These are phyloP conservation scores for Poecilia latipinna DNA, from an alignment of 2,113 vertebrate species.

Conservation along the genomic window DNA sequence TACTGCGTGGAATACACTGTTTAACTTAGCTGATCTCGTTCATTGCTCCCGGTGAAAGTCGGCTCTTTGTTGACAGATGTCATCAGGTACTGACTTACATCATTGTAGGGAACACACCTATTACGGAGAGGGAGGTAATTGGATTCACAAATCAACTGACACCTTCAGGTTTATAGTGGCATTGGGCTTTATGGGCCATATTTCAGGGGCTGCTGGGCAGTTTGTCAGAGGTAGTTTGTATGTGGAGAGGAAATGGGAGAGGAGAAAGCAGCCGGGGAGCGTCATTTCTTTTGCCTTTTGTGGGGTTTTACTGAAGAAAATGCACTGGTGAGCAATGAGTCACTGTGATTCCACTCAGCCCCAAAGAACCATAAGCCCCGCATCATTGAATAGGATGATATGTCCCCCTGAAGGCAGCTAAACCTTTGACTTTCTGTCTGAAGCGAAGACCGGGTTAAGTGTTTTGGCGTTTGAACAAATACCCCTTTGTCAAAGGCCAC, in stretches of 20 bases:
- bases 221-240: constrained; percentile 65
- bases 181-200: constrained; percentile 71
- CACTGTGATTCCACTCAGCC: constrained; percentile 27
- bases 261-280: constrained; percentile 32
- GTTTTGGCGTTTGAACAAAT: constrained; percentile 11
- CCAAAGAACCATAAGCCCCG: constrained; percentile 22
- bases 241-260: constrained; percentile 20
- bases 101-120: constrained; percentile 73
- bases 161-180: constrained; percentile 71
- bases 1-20: neutral
- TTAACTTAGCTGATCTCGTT: neutral
- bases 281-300: constrained; percentile 32
- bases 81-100: constrained; percentile 69
- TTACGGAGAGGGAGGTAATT: constrained; percentile 75
- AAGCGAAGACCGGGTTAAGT: constrained; percentile 13
- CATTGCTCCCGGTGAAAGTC: constrained; percentile 11
- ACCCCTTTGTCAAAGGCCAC: constrained; percentile 16
- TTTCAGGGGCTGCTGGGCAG: constrained; percentile 59
- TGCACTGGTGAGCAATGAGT: constrained; percentile 23
- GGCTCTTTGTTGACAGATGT: constrained; percentile 60
- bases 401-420: constrained; percentile 28
- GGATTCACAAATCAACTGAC: constrained; percentile 81
- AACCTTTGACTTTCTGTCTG: constrained; percentile 30
- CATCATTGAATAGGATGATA: constrained; percentile 15
- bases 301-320: constrained; percentile 28